phyloP scores from a whole-genome alignment of 2,888 invertebrate genomes.

The Serrognathus titanus region DNA sequence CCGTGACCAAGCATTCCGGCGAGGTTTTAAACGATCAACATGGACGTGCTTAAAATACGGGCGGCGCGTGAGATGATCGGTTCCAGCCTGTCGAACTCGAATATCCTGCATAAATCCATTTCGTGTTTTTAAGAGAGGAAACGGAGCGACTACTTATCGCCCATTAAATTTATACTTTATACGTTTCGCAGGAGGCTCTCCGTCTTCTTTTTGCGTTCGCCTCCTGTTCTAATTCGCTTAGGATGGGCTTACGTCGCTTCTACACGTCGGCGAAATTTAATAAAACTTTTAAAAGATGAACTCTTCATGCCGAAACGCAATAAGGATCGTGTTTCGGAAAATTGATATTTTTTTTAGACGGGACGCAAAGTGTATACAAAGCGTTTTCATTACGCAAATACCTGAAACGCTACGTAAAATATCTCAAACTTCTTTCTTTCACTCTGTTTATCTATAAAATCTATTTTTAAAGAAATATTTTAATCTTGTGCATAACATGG shows the following conservation, averaged over 20 bases:
- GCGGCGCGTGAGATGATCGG: slow-evolving; percentile 36
- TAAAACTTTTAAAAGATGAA: slow-evolving; percentile 26
- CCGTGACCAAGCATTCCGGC: slow-evolving; percentile 39
- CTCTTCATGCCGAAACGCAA: slow-evolving; percentile 23
- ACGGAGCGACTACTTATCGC: slow-evolving; percentile 42
- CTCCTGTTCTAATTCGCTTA: slow-evolving; percentile 11
- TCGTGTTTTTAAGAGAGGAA: slow-evolving; percentile 40
- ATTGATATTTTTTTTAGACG: slow-evolving; percentile 22
- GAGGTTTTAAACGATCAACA: slow-evolving; percentile 41
- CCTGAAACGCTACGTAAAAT: too few species aligned
- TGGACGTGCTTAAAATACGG: slow-evolving; percentile 34
- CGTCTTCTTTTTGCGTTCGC: slow-evolving; percentile 16
- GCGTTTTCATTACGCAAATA: too few species aligned
- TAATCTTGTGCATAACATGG: too few species aligned
- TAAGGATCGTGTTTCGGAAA: slow-evolving; percentile 24
- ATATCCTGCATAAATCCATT: slow-evolving; percentile 40
- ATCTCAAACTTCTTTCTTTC: too few species aligned
- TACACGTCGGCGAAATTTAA: slow-evolving; percentile 21
- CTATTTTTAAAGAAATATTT: too few species aligned
- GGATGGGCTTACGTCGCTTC: slow-evolving; percentile 10
- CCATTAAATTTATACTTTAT: slow-evolving; percentile 36
- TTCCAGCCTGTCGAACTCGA: slow-evolving; percentile 40
- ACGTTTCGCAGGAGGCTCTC: slow-evolving; percentile 17
- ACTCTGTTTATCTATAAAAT: too few species aligned
- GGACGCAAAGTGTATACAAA: neutral